A percentile compares a stretch with the other conserved stretches of the same genome.
Conservation (phyloP, 2,888 invertebrate genomes). For the Nowickia ferox region DNA sequence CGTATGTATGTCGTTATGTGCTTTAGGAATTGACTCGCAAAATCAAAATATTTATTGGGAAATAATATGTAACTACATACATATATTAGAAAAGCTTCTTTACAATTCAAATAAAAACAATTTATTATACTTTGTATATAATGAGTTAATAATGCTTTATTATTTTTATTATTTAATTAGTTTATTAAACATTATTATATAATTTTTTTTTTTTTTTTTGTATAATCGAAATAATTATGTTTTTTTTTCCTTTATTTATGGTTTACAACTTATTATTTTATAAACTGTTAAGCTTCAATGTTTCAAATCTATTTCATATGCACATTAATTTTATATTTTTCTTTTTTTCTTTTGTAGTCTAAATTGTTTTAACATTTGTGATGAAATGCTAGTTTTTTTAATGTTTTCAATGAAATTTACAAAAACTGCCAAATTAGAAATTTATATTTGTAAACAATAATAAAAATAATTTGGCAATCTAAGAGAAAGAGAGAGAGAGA, state of each 20-base stretch:
- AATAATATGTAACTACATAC: too few species aligned
- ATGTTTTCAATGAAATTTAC: background rate
- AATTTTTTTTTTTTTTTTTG: background rate
- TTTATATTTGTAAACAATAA: background rate
- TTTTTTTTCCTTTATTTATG: background rate
- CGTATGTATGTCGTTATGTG: too few species aligned
- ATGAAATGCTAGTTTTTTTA: background rate
- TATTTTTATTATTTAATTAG: conserved; percentile 5
- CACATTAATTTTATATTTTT: background rate
- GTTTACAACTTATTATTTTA: conserved; percentile 12
- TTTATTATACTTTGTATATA: conserved; percentile 18
- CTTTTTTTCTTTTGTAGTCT: background rate
- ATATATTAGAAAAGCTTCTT: background rate
- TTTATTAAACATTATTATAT: conserved; percentile 26
- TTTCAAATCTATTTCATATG: conserved; percentile 10
- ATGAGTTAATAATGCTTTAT: conserved; percentile 20
- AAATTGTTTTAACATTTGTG: background rate
- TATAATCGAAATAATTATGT: background rate
- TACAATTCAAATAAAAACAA: background rate
- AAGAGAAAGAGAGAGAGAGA: too few species aligned
- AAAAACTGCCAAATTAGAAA: background rate
- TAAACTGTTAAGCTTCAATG: background rate
- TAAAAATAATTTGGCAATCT: too few species aligned
- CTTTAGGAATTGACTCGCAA: too few species aligned
- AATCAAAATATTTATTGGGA: too few species aligned